phyloP scores from a whole-genome alignment of 2,113 vertebrate genomes.

The Passer domesticus region DNA sequence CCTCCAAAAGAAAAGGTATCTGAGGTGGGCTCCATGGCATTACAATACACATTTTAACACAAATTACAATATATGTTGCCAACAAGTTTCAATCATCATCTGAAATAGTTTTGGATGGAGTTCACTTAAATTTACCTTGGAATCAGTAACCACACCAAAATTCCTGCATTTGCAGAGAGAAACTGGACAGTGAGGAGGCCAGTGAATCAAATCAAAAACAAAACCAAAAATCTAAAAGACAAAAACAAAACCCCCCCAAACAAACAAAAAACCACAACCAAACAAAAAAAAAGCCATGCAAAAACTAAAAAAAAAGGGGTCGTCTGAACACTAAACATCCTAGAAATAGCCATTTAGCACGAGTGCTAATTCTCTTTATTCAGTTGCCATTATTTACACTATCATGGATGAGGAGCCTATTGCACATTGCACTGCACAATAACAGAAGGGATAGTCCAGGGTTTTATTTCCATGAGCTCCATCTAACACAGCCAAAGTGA shows the following conservation, averaged over 20 bases:
- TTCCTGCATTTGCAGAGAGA: not conserved
- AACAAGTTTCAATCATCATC: not conserved
- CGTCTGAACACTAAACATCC: not conserved
- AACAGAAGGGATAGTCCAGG: not conserved
- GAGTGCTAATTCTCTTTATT: not conserved
- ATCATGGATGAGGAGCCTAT: not conserved
- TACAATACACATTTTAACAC: not conserved
- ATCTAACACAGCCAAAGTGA: not conserved
- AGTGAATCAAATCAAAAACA: not conserved
- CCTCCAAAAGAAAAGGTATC: not conserved
- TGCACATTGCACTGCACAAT: not conserved
- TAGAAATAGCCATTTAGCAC: not conserved
- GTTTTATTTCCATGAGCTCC: not conserved
- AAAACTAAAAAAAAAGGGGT: not conserved
- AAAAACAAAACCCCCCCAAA: not conserved
- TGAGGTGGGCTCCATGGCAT: accelerated
- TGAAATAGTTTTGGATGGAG: not conserved
- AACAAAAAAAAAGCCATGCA: not conserved
- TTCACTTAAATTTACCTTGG: not conserved
- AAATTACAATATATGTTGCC: not conserved
- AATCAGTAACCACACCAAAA: not conserved
- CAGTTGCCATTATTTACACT: not conserved
- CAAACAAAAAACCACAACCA: no score
- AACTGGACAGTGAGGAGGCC: not conserved
- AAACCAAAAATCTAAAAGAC: not conserved